A percentile compares a stretch with the other conserved stretches of the same genome.
Conservation (phyloP, 1,140 invertebrate species). For the Papilio xuthus region DNA sequence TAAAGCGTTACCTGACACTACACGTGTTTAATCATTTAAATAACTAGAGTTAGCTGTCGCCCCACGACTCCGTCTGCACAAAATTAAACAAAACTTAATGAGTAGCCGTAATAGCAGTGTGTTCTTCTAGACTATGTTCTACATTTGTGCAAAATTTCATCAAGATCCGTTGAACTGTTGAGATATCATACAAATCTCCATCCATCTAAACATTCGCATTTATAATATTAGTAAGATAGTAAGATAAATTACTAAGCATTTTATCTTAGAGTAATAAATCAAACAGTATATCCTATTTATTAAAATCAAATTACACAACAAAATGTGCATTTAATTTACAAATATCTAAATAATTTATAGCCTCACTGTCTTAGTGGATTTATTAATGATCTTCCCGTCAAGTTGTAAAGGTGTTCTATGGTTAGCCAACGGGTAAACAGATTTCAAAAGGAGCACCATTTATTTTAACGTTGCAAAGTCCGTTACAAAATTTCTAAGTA, state of each 20-base stretch:
- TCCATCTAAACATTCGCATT: too few species aligned
- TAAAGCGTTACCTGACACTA: background rate
- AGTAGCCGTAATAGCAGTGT: too few species aligned
- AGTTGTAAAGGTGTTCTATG: background rate
- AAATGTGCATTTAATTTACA: background rate
- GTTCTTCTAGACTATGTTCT: too few species aligned
- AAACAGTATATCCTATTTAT: background rate
- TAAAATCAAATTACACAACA: slow-evolving; percentile 20
- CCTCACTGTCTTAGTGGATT: background rate
- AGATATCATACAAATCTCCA: too few species aligned
- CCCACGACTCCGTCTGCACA: too few species aligned
- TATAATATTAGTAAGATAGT: too few species aligned
- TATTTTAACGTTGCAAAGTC: background rate
- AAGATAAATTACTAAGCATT: background rate
- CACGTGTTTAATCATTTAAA: background rate
- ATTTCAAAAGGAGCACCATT: background rate
- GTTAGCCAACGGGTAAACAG: background rate
- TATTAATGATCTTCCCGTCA: slow-evolving; percentile 8
- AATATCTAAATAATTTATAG: background rate
- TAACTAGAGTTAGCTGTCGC: too few species aligned
- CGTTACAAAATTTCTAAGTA: background rate
- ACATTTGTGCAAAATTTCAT: too few species aligned
- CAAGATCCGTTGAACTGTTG: too few species aligned
- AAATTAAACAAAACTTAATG: too few species aligned
- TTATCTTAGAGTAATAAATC: background rate